A percentile compares a stretch with the other conserved stretches of the same genome.
These are phyloP conservation scores for Cotesia chilonis DNA, from an alignment of 1,140 invertebrate genomes.

Conservation along the genomic window DNA sequence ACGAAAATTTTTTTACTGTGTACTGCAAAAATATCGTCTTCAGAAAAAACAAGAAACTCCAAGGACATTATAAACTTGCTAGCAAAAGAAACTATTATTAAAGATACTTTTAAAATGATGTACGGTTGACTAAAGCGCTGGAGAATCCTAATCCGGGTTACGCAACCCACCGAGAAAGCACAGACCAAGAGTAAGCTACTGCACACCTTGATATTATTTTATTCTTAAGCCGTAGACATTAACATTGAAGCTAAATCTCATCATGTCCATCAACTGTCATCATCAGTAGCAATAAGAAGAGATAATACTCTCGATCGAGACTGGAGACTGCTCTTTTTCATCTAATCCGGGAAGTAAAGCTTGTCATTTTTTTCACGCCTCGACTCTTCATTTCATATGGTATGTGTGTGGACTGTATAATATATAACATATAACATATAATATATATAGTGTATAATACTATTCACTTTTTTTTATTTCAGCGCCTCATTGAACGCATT, in stretches of 20 bases:
- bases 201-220: no score
- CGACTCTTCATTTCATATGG: constrained; percentile 16
- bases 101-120: constrained; percentile 20
- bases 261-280: constrained; percentile 13
- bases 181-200: constrained; percentile 10
- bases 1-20: no score
- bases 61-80: constrained; percentile 13
- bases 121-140: constrained; percentile 26
- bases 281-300: constrained; percentile 3
- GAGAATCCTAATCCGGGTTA: constrained; percentile 11
- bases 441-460: not conserved
- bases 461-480: constrained; percentile 9
- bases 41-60: not conserved
- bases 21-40: not conserved
- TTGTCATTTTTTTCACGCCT: constrained; percentile 15
- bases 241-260: no score
- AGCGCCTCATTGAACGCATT: constrained; percentile 1
- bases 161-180: constrained; percentile 18
- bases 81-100: not conserved
- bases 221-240: not conserved
- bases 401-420: no score
- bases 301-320: not conserved
- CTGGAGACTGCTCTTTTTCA: constrained; percentile 29
- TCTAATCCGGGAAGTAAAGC: not conserved
- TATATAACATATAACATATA: no score